Evolutionary conservation across 2,113 vertebrate species (phyloP), one percentile per base, ranked within the genome.

Genomic region (Nothoprocta pentlandii): DNA sequence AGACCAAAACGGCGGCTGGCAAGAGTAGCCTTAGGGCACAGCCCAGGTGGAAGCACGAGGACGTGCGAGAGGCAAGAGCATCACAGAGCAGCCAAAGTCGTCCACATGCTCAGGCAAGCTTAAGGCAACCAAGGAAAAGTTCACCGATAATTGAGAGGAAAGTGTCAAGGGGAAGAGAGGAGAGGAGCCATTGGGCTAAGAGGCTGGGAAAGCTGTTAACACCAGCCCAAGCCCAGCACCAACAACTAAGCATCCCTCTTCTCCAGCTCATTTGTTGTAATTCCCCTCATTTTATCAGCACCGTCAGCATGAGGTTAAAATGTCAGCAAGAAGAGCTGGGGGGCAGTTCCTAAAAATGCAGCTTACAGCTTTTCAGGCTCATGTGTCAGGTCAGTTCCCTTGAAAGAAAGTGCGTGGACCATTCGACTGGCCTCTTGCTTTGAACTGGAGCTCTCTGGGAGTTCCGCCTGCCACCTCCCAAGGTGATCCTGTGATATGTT

Each of bases 121-220:
- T 73, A 95, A 94, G 94, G 97, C 95, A 97, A 94, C 76, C 93
- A 92, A 85, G 84, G 88, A 36, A 66, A 90, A 64, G 12, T 68
- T 61, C 81, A 76, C 15, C 56, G 80, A 76, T 74, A 87, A 78
- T 54, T 73, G 73, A 92, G 77, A 93, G 74, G 73, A 96, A 82
- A 64, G 34, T 22, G 80, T 32, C 61, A 73, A 88, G 88, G 74
- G 53, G 77, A 84, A 94, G 79, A 68, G 51, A 90, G 87, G 78
- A 83, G 85, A 94, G 85, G 70, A 92, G 63, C 5, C 25, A 42
- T 41, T 32, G 49, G 75, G 79, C 67, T 69, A 62, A 66, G 83
- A 75, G 47, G 75, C 51, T 80, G 63, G 41, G 75, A 75, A 85
- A 66, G 77, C 47, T 75, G 46, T 34, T n/a, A 12, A 14, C 4